Percentiles rank a stretch among this genome's conserved stretches.
Evolutionary conservation across 2,888 invertebrate species (phyloP).

Genomic region (Heteromurus nitidus): DNA sequence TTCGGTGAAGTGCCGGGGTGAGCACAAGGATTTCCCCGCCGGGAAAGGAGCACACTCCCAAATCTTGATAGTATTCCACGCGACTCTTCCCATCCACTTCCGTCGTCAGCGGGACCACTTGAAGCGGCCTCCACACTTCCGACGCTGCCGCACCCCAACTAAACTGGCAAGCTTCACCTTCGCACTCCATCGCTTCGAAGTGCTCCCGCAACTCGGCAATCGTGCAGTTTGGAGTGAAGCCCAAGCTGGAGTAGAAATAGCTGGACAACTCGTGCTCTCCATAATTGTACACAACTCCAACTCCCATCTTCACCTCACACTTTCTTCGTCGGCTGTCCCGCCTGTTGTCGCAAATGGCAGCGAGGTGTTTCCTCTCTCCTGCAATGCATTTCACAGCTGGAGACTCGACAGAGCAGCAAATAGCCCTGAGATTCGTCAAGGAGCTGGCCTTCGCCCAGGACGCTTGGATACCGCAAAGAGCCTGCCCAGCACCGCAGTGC

Average conservation of each 20-base stretch:
- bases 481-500: conserved; percentile 17
- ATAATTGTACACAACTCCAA: conserved; percentile 21
- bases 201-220: neutral
- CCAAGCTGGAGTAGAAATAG: conserved; percentile 32
- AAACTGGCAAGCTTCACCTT: conserved; percentile 5
- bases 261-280: neutral
- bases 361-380: neutral
- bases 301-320: conserved; percentile 6
- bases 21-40: conserved; percentile 11
- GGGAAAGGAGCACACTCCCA: conserved; percentile 6
- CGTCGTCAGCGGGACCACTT: neutral
- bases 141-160: conserved; percentile 21
- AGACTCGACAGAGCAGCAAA: conserved; percentile 13
- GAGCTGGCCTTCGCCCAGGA: neutral
- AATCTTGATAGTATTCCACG: conserved; percentile 10
- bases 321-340: neutral
- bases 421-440: neutral
- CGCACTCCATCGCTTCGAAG: conserved; percentile 11
- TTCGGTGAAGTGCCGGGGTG: neutral
- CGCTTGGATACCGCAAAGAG: conserved; percentile 5
- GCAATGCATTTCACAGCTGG: conserved; percentile 14
- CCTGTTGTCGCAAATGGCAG: conserved; percentile 12
- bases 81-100: neutral
- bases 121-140: neutral
- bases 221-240: conserved; percentile 9